Evolutionary conservation across 2,113 vertebrate genomes (phyloP), one percentile per base, ranked within the genome.

Genomic region (Coturnix japonica): DNA sequence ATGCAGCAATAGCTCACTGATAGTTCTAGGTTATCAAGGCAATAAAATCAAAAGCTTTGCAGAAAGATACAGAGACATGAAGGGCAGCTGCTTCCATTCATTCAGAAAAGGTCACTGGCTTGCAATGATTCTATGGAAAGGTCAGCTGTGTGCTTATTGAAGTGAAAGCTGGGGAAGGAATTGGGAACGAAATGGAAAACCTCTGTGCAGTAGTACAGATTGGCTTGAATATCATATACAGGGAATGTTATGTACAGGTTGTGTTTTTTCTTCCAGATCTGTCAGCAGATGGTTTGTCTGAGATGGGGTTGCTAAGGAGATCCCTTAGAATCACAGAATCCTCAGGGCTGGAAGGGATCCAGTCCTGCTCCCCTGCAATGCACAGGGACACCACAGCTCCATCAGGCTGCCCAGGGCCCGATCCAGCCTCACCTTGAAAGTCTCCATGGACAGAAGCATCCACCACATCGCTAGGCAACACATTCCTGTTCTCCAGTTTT

Each of bases 201-300:
- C 23, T 64, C 47, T 60, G 73, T 67, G 59, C 28, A 53, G n/a
- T 53, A 31, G 53, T n/a, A 33, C 20, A 46, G 19, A n/a, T 30
- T 14, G 46, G 51, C 66, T 37, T 4, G 31, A 30, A n/a, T 15
- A 1, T 33, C 21, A 4, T 28, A 15, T 28, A 1, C 14, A 35
- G 61, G 57, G n/a, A n/a, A n/a, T n/a, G n/a, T n/a, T n/a, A n/a
- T 28, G 18, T 28, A 1, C 14, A 35, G 61, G 57, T 37, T 71
- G 10, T 30, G 49, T 30, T 65, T 51, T 61, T 28, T 49, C 18
- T 46, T 60, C 26, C 28, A 26, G 21, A 2, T 7, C 4, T n/a
- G 11, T 35, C 35, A 16, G 4, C 2, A 39, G n/a, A 3, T 0
- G 2, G 44, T 41, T 85, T 6, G 8, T 11, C 39, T 28, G 26